Evolutionary conservation across 2,888 invertebrate genomes (phyloP), one percentile per base, ranked within the genome.

Genomic region (Ornithoptera priamus): DNA sequence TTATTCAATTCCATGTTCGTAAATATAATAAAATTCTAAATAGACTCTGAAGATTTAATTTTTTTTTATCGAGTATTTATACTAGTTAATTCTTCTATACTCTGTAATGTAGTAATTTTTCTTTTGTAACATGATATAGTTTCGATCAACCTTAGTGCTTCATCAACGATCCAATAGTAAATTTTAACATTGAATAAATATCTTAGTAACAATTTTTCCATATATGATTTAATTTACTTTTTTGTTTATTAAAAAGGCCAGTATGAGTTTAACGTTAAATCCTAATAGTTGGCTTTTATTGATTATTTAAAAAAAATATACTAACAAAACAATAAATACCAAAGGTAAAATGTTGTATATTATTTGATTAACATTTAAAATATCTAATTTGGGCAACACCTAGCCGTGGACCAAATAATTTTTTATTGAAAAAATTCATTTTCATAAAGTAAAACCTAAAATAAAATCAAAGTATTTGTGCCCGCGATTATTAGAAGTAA

Each of bases 221-320:
- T 67, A 30, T 58, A 24, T 18, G 3, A 36, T 53, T 20, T 50
- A 5, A 18, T 46, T 42, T 15, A 22, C 53, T 53, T 18, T 53
- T 53, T 18, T 6, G 6, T n/a, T 53, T 12, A 53, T n/a, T 53
- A 5, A 3, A 58, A 36, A 20, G 42, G 53, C 53, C n/a, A n/a
- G 36, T 67, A 17, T 61, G 61, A 65, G 65, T 65, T 65, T 62
- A 65, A 69, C 61, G 42, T 36, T 69, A 64, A 65, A 36, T 61
- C 58, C 24, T 61, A 42, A 61, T 39, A 24, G 39, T 65, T 65
- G 8, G 17, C 22, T 39, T 22, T 53, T 68, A 30, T 65, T 60
- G 59, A 68, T 59, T 63, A 63, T 59, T 63, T 50, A 59, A 59
- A 20, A 53, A 64, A 59, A 64, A 68, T 50, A 61, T 12, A 50